phyloP scores from a whole-genome alignment of 2,113 vertebrate species.

The Sapayoa aenigma region DNA sequence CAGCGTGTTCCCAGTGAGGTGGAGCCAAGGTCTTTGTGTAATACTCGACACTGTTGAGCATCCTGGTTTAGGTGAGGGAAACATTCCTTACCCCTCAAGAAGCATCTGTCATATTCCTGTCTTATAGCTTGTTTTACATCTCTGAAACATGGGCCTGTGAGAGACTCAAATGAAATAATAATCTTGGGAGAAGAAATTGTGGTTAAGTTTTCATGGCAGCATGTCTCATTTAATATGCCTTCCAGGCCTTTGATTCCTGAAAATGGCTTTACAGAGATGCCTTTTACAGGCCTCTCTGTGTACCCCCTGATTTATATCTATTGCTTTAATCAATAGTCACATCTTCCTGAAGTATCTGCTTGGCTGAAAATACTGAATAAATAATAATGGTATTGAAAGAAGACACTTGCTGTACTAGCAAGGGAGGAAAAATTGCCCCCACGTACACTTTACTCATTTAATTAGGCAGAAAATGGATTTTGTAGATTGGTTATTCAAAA shows the following conservation, averaged over 20 bases:
- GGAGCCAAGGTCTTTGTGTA: not conserved
- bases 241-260: not conserved
- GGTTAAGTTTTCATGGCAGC: not conserved
- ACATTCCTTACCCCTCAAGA: not conserved
- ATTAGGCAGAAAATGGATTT: slow-evolving; percentile 34
- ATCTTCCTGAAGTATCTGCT: not conserved
- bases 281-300: not conserved
- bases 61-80: not conserved
- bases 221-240: not conserved
- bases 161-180: not conserved
- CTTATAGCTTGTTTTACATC: not conserved
- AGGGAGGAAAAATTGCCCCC: not conserved
- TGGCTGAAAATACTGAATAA: not conserved
- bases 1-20: rapidly evolving
- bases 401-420: not conserved
- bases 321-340: not conserved
- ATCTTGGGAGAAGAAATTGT: not conserved
- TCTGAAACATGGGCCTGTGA: not conserved
- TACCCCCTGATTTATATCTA: not conserved
- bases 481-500: not conserved
- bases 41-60: not conserved
- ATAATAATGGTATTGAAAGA: not conserved
- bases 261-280: not conserved
- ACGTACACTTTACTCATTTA: not conserved
- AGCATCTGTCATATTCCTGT: not conserved